A percentile compares a stretch with the other conserved stretches of the same genome.
Evolutionary conservation across 2,797 vertebrate genomes (phyloP).

Genomic region (Huso huso): DNA sequence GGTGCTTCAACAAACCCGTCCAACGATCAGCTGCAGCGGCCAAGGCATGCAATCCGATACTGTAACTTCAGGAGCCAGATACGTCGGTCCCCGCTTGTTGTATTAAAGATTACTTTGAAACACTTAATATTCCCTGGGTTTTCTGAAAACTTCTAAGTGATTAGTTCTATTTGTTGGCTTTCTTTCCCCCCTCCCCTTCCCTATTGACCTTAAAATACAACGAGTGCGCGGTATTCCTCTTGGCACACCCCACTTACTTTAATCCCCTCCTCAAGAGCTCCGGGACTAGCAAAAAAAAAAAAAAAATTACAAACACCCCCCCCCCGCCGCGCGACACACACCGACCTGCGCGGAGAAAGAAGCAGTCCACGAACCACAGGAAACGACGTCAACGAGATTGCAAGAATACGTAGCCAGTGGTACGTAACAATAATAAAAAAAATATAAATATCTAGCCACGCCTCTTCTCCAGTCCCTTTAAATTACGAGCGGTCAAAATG

Average conservation of each 20-base stretch:
- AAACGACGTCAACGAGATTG: constrained; percentile 17
- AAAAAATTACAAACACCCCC: background rate
- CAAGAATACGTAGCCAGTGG: background rate
- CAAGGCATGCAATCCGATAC: background rate
- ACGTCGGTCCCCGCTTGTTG: background rate
- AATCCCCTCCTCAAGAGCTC: background rate
- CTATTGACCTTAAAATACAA: background rate
- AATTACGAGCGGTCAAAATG: background rate
- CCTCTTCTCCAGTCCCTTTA: background rate
- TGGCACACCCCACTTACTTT: background rate
- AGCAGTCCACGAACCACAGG: constrained; percentile 13
- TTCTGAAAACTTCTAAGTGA: constrained; percentile 13
- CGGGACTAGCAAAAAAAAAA: background rate
- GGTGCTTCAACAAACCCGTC: constrained; percentile 5
- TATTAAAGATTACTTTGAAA: background rate
- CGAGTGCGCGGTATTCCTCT: background rate
- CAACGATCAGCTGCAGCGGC: background rate
- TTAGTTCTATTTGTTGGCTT: background rate
- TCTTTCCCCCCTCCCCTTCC: background rate
- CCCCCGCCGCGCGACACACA: background rate
- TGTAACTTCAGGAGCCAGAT: background rate
- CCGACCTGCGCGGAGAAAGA: background rate
- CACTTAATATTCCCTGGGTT: constrained; percentile 3
- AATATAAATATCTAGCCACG: background rate
- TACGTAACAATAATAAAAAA: background rate